Percentiles rank a stretch among this genome's conserved stretches.
phyloP scores from a whole-genome alignment of 2,888 invertebrate genomes.

The Ctenicera cuprea region DNA sequence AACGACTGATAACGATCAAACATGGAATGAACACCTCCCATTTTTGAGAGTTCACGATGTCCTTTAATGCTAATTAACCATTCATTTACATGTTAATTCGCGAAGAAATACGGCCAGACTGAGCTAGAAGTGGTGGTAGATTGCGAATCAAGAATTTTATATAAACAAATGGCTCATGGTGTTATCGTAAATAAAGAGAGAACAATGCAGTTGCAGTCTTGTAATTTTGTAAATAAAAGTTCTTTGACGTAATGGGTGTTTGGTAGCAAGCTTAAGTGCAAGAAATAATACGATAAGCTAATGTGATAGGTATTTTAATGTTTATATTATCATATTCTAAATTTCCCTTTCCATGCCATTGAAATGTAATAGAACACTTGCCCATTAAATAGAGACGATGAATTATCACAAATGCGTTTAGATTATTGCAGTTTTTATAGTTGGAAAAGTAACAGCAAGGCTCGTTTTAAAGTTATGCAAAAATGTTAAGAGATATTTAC shows the following conservation, averaged over 20 bases:
- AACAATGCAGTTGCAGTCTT: not conserved
- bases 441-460: no score
- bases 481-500: no score
- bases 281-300: no score
- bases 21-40: slow-evolving; percentile 34
- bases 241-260: slow-evolving; percentile 2
- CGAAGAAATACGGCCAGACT: not conserved
- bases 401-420: no score
- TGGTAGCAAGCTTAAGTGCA: not conserved
- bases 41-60: slow-evolving; percentile 2
- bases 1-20: slow-evolving; percentile 16
- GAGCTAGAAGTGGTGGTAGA: not conserved
- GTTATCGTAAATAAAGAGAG: slow-evolving; percentile 9
- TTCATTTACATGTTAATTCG: not conserved
- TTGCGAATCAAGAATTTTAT: not conserved
- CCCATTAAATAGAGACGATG: no score
- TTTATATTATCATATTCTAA: no score
- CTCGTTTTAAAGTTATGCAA: no score
- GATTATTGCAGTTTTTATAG: no score
- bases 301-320: no score
- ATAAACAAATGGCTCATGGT: slow-evolving; percentile 31
- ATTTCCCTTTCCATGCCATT: no score
- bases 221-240: not conserved
- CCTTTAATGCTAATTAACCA: no score
- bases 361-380: no score